Base-by-base conservation (phyloP, 2,113 vertebrate genomes). In the Rhinolophus ferrumequinum region DNA sequence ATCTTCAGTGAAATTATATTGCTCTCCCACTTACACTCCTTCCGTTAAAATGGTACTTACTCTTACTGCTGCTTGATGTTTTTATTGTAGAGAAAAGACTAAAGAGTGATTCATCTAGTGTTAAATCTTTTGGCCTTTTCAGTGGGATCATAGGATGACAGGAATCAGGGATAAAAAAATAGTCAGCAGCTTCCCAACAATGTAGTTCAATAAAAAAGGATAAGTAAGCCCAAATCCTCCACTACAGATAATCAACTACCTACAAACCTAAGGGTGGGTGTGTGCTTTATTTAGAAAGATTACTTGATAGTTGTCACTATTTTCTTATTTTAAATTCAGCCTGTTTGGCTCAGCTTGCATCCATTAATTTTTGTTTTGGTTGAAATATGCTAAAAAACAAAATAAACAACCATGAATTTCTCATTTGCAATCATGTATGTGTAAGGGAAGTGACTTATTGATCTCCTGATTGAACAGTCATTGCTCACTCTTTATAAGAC, bases 121-220 rank as follows among this genome's bases (percentile, higher is more conserved):
- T 97, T 97, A 90, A 97, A 92, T 95, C 81, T 93, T 69, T 93
- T 96, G 93, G 81, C 96, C n/a, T 98, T 98, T 98, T 96, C 64
- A 94, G 67, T 69, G 87, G 60, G 77, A 41, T 67, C 60, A 38
- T 72, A 98, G 79, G 95, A 96, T 92, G 62, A 96, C 62, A 95
- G 86, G 88, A 96, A 97, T 95, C 92, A 97, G 75, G 72, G 95
- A 94, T 96, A 72, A 97, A 88, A 41, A 98, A 97, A 70, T 11
- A 80, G 18, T 88, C 91, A 95, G 0, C 82, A 87, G 62, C 95
- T 97, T 93, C 26, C 35, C 30, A 69, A 96, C 93, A 90, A 70
- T 76, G 93, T 35, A 69, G 79, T 82, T 95, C 95, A 95, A 93
- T 97, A 90, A 96, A 88, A 96, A 97, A 88, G 64, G 95, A 95